These are phyloP conservation scores for Stomorhina lunata DNA, from an alignment of 2,888 invertebrate species.

Conservation along the genomic window DNA sequence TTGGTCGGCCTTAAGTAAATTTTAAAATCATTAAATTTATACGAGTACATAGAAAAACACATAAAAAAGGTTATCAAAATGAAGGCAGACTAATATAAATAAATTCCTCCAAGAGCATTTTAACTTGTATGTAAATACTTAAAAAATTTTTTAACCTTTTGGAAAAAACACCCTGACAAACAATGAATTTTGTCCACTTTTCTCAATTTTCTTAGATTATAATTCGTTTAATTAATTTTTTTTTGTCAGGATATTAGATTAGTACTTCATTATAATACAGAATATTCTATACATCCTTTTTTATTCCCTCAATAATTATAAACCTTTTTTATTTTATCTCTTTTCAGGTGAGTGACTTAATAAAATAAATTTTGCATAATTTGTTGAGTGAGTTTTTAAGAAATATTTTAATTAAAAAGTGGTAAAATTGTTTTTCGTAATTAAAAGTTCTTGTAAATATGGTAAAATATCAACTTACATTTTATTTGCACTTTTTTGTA, in stretches of 20 bases:
- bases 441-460: no score
- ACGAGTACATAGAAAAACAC: not conserved
- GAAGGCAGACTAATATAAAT: not conserved
- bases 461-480: no score
- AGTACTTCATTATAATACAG: no score
- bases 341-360: conserved; percentile 1
- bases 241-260: no score
- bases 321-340: not conserved
- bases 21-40: not conserved
- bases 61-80: not conserved
- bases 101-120: no score
- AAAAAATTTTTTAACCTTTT: not conserved
- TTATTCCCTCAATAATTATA: no score
- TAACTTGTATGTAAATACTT: not conserved
- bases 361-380: not conserved
- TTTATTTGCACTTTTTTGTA: no score
- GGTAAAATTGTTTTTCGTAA: no score
- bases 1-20: not conserved
- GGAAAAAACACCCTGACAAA: not conserved
- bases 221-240: no score
- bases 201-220: not conserved
- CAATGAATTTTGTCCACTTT: not conserved
- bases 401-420: no score
- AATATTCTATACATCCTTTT: no score
- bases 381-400: not conserved